phyloP scores from a whole-genome alignment of 2,888 invertebrate genomes.

The Cremastinae sp. region DNA sequence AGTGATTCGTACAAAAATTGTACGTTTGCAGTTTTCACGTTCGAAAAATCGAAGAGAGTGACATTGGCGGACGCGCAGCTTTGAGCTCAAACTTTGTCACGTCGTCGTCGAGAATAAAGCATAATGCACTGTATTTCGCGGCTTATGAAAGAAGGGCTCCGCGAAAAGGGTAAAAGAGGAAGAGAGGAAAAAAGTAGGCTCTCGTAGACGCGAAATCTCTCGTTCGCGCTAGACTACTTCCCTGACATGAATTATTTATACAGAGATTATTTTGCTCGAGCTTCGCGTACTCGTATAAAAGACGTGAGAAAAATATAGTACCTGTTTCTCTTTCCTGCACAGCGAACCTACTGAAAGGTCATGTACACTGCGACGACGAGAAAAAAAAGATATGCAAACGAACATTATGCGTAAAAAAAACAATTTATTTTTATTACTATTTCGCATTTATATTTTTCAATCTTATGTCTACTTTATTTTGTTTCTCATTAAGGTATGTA shows the following conservation, averaged over 20 bases:
- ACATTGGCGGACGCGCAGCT: neutral
- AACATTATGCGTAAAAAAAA: too few species aligned
- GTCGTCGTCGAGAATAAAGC: neutral
- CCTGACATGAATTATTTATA: slow-evolving; percentile 62
- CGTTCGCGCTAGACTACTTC: slow-evolving; percentile 50
- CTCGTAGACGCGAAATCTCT: slow-evolving; percentile 40
- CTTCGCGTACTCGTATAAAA: slow-evolving; percentile 50
- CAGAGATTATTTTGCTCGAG: slow-evolving; percentile 57
- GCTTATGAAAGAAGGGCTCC: neutral
- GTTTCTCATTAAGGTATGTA: too few species aligned
- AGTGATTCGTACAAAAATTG: neutral
- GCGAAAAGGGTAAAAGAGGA: neutral
- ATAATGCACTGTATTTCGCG: too few species aligned
- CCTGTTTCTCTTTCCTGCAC: neutral
- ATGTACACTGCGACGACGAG: neutral
- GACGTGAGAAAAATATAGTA: slow-evolving; percentile 63
- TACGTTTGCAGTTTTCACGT: neutral
- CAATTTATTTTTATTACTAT: too few species aligned
- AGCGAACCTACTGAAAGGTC: neutral
- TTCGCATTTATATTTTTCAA: too few species aligned
- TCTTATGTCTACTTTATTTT: too few species aligned
- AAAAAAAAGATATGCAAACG: neutral
- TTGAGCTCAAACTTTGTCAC: neutral
- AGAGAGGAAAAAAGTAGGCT: slow-evolving; percentile 13
- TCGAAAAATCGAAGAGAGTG: neutral